Conservation (phyloP, 2,113 vertebrate species). For the Ammodytes dubius region DNA sequence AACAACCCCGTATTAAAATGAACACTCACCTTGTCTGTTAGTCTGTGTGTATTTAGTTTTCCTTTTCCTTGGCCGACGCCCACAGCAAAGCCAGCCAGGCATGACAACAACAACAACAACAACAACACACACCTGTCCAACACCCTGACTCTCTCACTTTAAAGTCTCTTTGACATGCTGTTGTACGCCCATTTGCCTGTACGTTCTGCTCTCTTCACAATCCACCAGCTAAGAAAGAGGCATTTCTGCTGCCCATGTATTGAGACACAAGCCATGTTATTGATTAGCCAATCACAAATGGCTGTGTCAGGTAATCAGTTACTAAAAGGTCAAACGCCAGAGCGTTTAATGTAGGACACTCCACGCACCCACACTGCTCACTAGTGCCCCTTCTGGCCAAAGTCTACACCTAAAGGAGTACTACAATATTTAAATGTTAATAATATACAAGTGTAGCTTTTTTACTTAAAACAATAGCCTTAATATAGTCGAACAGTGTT, state of each 20-base stretch:
- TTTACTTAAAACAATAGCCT: too few species aligned
- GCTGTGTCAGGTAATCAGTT: slow-evolving; percentile 54
- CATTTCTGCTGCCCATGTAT: not conserved
- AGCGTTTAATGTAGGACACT: slow-evolving; percentile 5
- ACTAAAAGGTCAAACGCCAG: slow-evolving; percentile 36
- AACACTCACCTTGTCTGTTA: slow-evolving; percentile 53
- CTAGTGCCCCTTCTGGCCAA: not conserved
- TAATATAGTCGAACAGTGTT: too few species aligned
- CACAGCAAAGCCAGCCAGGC: slow-evolving; percentile 30
- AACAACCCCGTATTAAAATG: not conserved
- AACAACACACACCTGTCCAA: not conserved
- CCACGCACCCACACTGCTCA: not conserved
- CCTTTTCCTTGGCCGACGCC: not conserved
- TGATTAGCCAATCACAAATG: slow-evolving; percentile 20
- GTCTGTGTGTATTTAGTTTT: slow-evolving; percentile 31
- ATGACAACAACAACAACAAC: slow-evolving; percentile 9
- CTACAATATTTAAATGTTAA: not conserved
- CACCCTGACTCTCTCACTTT: not conserved
- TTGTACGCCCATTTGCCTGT: not conserved
- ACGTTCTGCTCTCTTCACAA: not conserved
- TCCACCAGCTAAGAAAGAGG: not conserved
- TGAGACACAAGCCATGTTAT: slow-evolving; percentile 29
- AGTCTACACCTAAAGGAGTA: not conserved
- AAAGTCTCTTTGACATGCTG: not conserved
- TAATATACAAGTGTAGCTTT: too few species aligned